A percentile compares a stretch with the other conserved stretches of the same genome.
Evolutionary conservation across 1,140 invertebrate genomes (phyloP).

Genomic region (Periplaneta americana): DNA sequence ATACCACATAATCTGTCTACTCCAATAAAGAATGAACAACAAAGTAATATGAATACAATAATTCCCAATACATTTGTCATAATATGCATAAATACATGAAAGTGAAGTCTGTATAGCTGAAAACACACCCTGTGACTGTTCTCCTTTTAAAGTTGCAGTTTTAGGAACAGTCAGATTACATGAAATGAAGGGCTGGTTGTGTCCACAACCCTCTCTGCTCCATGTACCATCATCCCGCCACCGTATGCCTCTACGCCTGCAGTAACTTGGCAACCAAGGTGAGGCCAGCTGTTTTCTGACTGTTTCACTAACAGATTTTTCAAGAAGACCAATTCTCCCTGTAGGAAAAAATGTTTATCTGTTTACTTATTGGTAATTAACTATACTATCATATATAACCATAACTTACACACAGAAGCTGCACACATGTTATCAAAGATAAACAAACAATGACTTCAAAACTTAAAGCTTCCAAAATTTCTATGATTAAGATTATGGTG

Average conservation of each 20-base stretch:
- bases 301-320: conserved; percentile 32
- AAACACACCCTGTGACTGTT: neutral
- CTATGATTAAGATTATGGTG: too few relatives aligned
- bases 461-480: too few relatives aligned
- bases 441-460: too few relatives aligned
- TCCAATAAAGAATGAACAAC: too few relatives aligned
- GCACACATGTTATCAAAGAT: too few relatives aligned
- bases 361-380: too few relatives aligned
- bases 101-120: neutral
- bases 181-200: conserved; percentile 13
- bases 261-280: conserved; percentile 41
- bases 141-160: conserved; percentile 20
- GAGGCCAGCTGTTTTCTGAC: conserved; percentile 30
- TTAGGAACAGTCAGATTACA: conserved; percentile 15
- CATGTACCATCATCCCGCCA: conserved; percentile 17
- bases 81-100: neutral
- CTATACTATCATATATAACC: too few relatives aligned
- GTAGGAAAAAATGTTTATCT: too few relatives aligned
- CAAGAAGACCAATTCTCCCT: conserved; percentile 30
- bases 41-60: too few relatives aligned
- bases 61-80: too few relatives aligned
- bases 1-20: too few relatives aligned
- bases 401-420: too few relatives aligned
- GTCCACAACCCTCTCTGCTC: conserved; percentile 17
- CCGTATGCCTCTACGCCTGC: conserved; percentile 33